Conservation (phyloP, 2,888 invertebrate genomes). For the Kuschelorhynchus macadamiae region DNA sequence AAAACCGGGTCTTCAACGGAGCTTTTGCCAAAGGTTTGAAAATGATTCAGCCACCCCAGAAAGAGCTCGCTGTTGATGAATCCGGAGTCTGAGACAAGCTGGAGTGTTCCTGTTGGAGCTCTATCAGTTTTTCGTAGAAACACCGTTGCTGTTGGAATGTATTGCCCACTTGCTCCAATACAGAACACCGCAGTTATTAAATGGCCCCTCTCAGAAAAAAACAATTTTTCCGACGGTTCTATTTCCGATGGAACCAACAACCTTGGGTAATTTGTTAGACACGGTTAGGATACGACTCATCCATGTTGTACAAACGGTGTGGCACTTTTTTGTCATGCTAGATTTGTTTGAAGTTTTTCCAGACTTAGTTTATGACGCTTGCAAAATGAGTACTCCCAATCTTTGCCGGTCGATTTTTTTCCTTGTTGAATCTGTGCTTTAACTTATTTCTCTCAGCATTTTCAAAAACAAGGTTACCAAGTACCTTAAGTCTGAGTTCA, state of each 20-base stretch:
- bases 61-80: conserved; percentile 9
- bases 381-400: conserved; percentile 5
- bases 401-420: neutral
- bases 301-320: conserved; percentile 14
- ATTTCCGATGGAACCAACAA: too few relatives aligned
- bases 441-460: neutral
- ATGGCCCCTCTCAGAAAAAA: too few relatives aligned
- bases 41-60: neutral
- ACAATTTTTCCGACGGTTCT: too few relatives aligned
- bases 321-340: conserved; percentile 19
- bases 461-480: too few relatives aligned
- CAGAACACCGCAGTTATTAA: too few relatives aligned
- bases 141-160: too few relatives aligned
- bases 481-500: neutral
- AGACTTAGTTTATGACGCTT: conserved; percentile 12
- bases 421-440: neutral
- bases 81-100: neutral
- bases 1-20: conserved; percentile 20
- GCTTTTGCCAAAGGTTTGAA: conserved; percentile 2
- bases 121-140: conserved; percentile 8
- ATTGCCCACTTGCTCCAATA: too few relatives aligned
- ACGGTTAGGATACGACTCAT: too few relatives aligned
- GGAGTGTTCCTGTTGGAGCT: conserved; percentile 13
- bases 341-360: conserved; percentile 7
- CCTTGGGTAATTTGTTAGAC: too few relatives aligned